phyloP scores from a whole-genome alignment of 37 sponge, comb jelly and placozoan genomes.

The Axinella damicornis region DNA sequence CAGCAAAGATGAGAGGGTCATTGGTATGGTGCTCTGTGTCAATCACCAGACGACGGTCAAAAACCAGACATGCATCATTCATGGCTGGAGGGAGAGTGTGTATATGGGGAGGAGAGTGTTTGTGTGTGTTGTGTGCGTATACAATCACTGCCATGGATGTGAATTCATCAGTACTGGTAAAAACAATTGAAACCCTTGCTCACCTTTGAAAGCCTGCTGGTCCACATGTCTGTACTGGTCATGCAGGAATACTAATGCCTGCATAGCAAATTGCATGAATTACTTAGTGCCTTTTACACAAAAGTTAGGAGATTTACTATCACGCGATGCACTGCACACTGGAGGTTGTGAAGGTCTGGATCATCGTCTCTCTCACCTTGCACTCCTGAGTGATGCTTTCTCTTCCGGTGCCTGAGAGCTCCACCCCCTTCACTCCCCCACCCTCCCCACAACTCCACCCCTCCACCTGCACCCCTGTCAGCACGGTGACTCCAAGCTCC shows the following conservation, averaged over 20 bases:
- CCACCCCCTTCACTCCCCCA: not conserved
- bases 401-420: not conserved
- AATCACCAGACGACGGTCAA: slow-evolving; percentile 91
- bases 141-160: too few species aligned
- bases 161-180: too few species aligned
- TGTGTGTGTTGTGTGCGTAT: too few species aligned
- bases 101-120: too few species aligned
- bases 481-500: slow-evolving; percentile 15
- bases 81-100: slow-evolving; percentile 64
- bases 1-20: slow-evolving; percentile 89
- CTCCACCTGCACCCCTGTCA: not conserved
- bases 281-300: too few species aligned
- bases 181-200: too few species aligned
- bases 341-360: too few species aligned
- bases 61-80: slow-evolving; percentile 95
- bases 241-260: slow-evolving; percentile 64
- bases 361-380: too few species aligned
- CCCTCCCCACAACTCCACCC: not conserved
- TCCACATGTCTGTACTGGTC: slow-evolving; percentile 62
- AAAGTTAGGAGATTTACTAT: too few species aligned
- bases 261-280: too few species aligned
- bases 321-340: too few species aligned
- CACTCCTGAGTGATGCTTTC: not conserved
- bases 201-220: slow-evolving; percentile 79
- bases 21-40: slow-evolving; percentile 84